Evolutionary conservation across 2,888 invertebrate species (phyloP).

Genomic region (Harpalus rubripes): DNA sequence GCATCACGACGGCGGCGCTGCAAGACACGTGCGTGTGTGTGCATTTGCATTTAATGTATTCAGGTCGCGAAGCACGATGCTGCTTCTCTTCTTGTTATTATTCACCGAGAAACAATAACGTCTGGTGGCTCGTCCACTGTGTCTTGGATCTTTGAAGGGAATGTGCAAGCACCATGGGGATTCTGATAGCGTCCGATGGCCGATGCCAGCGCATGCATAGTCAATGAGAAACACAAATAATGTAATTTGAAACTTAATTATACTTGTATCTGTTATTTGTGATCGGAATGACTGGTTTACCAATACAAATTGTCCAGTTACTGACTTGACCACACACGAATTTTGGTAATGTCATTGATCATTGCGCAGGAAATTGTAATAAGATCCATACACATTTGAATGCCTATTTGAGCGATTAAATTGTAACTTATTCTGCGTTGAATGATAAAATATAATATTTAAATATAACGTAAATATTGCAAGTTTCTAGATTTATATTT

Average conservation of each 20-base stretch:
- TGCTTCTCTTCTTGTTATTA: constrained; percentile 58
- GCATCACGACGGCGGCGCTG: constrained; percentile 26
- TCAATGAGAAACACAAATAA: constrained; percentile 40
- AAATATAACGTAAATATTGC: too few species aligned
- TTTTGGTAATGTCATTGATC: neutral
- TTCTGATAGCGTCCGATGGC: constrained; percentile 27
- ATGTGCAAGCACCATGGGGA: constrained; percentile 8
- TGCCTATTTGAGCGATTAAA: too few species aligned
- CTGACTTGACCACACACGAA: neutral
- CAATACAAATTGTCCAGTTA: neutral
- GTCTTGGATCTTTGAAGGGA: constrained; percentile 40
- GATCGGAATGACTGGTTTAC: neutral
- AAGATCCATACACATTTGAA: too few species aligned
- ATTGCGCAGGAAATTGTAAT: too few species aligned
- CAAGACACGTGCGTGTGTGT: constrained; percentile 35
- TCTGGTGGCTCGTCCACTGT: constrained; percentile 45
- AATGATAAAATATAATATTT: too few species aligned
- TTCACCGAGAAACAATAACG: constrained; percentile 59
- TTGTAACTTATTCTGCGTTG: too few species aligned
- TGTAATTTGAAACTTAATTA: constrained; percentile 44
- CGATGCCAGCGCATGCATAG: constrained; percentile 23
- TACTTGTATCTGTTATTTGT: constrained; percentile 21
- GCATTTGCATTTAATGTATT: constrained; percentile 59
- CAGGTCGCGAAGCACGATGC: constrained; percentile 51
- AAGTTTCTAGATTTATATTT: too few species aligned